These are phyloP conservation scores for Xiphophorus maculatus DNA, from an alignment of 2,113 vertebrate species.

Conservation along the genomic window DNA sequence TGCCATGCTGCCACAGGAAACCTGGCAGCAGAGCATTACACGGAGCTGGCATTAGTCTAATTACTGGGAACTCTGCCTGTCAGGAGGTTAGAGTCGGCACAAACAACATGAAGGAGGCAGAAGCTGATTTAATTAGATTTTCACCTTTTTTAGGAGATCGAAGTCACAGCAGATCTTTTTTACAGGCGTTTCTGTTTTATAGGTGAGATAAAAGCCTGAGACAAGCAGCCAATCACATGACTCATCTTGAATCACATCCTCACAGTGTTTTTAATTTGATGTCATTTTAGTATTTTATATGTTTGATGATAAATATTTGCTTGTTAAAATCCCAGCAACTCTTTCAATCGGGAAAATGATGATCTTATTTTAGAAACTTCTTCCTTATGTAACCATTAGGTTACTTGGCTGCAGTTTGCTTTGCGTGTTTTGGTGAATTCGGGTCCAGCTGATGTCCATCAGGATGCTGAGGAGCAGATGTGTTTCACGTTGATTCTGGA, in stretches of 20 bases:
- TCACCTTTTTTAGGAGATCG: constrained; percentile 27
- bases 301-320: background rate
- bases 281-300: background rate
- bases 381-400: constrained; percentile 36
- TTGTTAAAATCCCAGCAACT: too few relatives aligned
- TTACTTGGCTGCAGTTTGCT: constrained; percentile 28
- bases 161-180: constrained; percentile 15
- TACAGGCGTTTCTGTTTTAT: background rate
- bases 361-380: constrained; percentile 20
- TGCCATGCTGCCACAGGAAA: constrained; percentile 46
- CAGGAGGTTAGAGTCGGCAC: constrained; percentile 62
- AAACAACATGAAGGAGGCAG: constrained; percentile 50
- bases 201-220: background rate
- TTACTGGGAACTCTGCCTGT: constrained; percentile 82
- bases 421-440: constrained; percentile 24
- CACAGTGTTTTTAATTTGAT: background rate
- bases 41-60: constrained; percentile 79
- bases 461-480: constrained; percentile 57
- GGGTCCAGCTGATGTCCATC: constrained; percentile 62
- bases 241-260: too few relatives aligned
- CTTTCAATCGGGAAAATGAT: constrained; percentile 1
- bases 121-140: constrained; percentile 50
- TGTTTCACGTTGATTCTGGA: constrained; percentile 42
- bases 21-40: constrained; percentile 76
- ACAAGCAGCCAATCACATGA: too few relatives aligned